These are phyloP conservation scores for Aviceda subcristata DNA, from an alignment of 2,113 vertebrate genomes.

Conservation along the genomic window DNA sequence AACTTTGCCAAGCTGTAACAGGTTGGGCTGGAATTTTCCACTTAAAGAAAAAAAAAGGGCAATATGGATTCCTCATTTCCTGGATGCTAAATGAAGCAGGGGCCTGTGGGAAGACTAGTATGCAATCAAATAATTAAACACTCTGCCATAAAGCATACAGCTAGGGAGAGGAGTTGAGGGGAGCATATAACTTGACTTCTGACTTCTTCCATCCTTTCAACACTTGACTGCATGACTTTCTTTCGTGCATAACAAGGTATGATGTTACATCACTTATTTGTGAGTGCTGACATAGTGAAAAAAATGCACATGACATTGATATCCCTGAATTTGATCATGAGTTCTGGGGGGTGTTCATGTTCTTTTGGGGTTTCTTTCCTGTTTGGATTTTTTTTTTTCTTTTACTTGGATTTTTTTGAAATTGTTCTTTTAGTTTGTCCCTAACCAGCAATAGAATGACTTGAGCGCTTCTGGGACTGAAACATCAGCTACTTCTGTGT, in stretches of 20 bases:
- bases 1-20: not conserved
- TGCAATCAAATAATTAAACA: not conserved
- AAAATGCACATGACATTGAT: not conserved
- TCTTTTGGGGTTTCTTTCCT: not conserved
- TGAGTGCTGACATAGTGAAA: not conserved
- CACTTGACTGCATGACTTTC: not conserved
- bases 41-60: not conserved
- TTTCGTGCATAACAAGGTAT: not conserved
- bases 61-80: slow-evolving; percentile 7
- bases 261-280: not conserved
- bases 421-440: not conserved
- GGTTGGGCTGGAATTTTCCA: not conserved
- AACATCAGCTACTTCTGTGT: not conserved
- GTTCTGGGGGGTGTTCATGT: not conserved
- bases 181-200: not conserved
- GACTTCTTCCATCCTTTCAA: not conserved
- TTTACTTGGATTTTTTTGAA: not conserved
- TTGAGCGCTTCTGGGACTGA: not conserved
- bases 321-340: not conserved
- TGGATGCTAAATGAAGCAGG: not conserved
- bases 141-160: not conserved
- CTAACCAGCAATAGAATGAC: not conserved
- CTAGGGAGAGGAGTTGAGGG: not conserved
- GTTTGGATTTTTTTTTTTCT: not conserved
- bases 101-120: not conserved